Base-by-base conservation (phyloP, 1,140 invertebrate species). In the Trypoxylus dichotomus region DNA sequence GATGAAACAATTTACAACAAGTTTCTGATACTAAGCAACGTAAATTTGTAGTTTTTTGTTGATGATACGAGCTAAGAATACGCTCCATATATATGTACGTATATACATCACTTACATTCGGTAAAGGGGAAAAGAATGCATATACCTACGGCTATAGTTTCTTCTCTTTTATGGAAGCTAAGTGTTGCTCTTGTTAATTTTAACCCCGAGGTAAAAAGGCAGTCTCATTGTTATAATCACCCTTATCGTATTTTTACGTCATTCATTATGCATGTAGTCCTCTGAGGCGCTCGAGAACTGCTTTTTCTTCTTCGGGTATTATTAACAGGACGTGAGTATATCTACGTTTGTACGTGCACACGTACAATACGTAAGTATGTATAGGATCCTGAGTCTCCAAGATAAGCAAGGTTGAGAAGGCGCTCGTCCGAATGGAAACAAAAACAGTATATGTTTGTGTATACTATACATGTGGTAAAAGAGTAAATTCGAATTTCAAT, bases 231-330 rank as follows among this genome's bases (percentile, higher is more conserved):
- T 79, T 74, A 41, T 77, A 77, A 79, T 79, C 75, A 79, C 75
- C 63, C 76, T 79, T 79, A 79, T 74, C 78, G 77, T 79, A 76
- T 79, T 78, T 75, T 78, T 37, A 47, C 54, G 71, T 37, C 42
- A 78, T 75, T 78, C 77, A 78, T 78, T 78, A 79, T 79, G 78
- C 74, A 77, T 76, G 76, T 79, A 74, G 78, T 79, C 11, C 63
- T 24, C 25, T 71, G 63, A 32, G 27, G 63, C 25, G 10, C 29
- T 71, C 29, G 63, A 24, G 63, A 32, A 24, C 47, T 54, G 47
- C 47, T 54, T 54, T 54, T 54, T 54, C 13, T 54, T 54, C 19
- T 54, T 15, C 47, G 47, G n/a, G 47, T 54, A 54, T 54, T 54
- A 54, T 54, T 54, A 54, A 54, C 47, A 54, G 47, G 15, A 47